phyloP scores from a whole-genome alignment of 2,888 invertebrate genomes.

The Agonopterix alstromeriana region DNA sequence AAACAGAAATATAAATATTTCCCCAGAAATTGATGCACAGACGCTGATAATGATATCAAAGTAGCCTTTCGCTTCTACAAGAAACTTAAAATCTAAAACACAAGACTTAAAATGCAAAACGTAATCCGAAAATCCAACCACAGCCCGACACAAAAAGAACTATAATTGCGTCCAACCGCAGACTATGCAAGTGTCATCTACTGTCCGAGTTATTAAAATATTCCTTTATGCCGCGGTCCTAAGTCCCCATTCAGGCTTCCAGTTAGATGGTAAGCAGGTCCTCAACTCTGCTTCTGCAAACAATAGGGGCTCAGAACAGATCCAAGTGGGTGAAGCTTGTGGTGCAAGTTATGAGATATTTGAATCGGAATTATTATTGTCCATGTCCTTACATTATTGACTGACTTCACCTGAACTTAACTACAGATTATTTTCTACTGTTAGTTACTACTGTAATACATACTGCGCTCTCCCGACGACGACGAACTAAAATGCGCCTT shows the following conservation, averaged over 20 bases:
- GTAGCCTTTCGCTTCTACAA: no score
- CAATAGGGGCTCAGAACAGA: conserved; percentile 29
- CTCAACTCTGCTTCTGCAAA: conserved; percentile 25
- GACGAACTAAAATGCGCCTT: no score
- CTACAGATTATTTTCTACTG: no score
- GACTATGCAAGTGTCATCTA: background rate
- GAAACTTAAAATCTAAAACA: background rate
- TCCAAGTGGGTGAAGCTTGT: conserved; percentile 15
- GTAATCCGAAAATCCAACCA: background rate
- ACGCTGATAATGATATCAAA: no score
- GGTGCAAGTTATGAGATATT: conserved; percentile 7
- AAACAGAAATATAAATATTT: no score
- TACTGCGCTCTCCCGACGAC: no score
- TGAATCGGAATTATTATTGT: no score
- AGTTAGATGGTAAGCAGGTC: conserved; percentile 30
- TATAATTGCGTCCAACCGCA: background rate
- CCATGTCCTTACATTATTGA: no score
- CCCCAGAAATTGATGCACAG: no score
- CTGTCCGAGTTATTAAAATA: conserved; percentile 12
- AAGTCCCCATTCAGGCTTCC: conserved; percentile 27
- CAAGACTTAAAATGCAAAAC: background rate
- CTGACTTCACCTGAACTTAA: no score
- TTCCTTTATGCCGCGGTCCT: conserved; percentile 21
- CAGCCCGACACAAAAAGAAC: background rate
- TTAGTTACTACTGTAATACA: no score